Evolutionary conservation across 2,888 invertebrate genomes (phyloP), one percentile per base, ranked within the genome.

Genomic region (Temnothorax rugatulus): DNA sequence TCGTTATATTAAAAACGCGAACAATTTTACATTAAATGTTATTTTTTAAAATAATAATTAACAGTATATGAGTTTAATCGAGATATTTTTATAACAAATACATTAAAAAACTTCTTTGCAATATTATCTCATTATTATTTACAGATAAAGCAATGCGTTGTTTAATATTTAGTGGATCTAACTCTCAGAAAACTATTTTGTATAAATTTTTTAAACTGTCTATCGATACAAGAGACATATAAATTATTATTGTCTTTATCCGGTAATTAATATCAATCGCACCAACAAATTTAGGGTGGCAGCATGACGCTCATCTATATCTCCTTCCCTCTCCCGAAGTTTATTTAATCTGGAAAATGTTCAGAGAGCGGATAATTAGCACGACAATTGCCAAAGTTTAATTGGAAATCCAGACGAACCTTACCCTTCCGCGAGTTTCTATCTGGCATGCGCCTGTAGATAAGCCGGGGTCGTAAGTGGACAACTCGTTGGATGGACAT

Each of bases 371-470:
- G 88, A 88, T 91, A 91, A 91, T 91, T 90, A 91, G 90, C 81
- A 84, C 76, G 85, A 88, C 90, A 86, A 91, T 91, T 90, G 91
- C 82, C 86, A 89, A 91, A 91, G 91, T 91, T 91, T 91, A 91
- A 91, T 91, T 91, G 91, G 91, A 91, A 91, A 89, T 89, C 85
- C 88, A 87, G 82, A 52, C 71, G 84, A 82, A 81, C 74, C 86
- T 85, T 86, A 83, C 84, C 83, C 83, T 85, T 76, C 82, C 66
- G 84, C 82, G 86, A 83, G 83, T 79, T 84, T 52, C 66, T 64
- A 81, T 74, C 81, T 61, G 61, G 66, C 68, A 81, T 84, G 84
- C 64, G 50, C 63, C 79, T 82, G 87, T 81, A 79, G 68, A 73
- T 68, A 81, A 44, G 34, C 61, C n/a, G 52, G 29, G 59, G 47